Conservation (phyloP, 2,113 vertebrate species). For the Malurus cyaneus region DNA sequence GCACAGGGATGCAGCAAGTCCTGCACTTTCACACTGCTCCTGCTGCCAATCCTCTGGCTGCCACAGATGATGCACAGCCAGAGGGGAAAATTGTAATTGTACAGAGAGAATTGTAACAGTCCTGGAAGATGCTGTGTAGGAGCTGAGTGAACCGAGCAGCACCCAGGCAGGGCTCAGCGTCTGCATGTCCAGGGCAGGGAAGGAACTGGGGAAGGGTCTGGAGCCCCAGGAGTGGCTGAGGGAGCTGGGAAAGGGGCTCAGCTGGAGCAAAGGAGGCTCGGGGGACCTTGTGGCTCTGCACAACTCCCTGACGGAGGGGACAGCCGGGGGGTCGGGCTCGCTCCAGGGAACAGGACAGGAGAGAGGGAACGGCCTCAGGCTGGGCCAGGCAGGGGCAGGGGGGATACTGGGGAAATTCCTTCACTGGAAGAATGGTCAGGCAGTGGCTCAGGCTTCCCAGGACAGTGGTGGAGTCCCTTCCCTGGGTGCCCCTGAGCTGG, state of each 20-base stretch:
- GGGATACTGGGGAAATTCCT: fast-evolving
- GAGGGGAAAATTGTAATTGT: too few species aligned
- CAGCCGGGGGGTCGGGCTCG: neutral
- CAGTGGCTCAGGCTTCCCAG: neutral
- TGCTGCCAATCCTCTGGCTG: neutral
- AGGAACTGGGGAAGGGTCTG: neutral
- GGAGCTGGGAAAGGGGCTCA: neutral
- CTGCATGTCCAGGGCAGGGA: fast-evolving
- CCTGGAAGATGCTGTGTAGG: fast-evolving
- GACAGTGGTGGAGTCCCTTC: neutral
- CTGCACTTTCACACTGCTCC: neutral
- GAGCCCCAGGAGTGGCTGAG: neutral
- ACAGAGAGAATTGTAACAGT: neutral
- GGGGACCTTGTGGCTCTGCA: neutral
- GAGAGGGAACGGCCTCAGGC: neutral
- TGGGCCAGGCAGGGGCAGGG: fast-evolving
- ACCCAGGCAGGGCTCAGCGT: neutral
- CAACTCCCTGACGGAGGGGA: neutral
- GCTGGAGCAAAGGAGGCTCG: neutral
- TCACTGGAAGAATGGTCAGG: too few species aligned
- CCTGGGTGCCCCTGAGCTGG: neutral
- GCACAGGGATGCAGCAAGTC: neutral
- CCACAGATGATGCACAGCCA: neutral
- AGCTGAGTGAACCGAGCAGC: neutral
- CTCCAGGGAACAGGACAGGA: neutral